Evolutionary conservation across 2,888 invertebrate species (phyloP).

Genomic region (Amphipoea oculea): DNA sequence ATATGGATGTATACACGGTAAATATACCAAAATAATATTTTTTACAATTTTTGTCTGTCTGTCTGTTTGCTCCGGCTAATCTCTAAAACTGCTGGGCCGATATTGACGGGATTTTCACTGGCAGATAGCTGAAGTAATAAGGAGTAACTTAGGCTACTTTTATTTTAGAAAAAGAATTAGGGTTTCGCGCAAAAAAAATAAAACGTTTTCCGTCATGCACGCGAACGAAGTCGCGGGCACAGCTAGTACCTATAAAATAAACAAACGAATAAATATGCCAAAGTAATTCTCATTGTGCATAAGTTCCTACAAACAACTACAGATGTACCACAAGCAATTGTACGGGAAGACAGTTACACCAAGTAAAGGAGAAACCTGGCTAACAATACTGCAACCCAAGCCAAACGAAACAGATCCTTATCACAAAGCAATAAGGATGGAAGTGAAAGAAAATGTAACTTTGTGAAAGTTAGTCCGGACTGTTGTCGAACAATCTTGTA

Average conservation of each 20-base stretch:
- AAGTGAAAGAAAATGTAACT: constrained; percentile 20
- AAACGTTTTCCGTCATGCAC: too few species aligned
- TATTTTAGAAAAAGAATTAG: too few species aligned
- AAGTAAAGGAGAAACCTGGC: constrained; percentile 62
- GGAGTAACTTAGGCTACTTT: too few species aligned
- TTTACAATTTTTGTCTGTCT: too few species aligned
- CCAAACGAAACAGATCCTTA: constrained; percentile 36
- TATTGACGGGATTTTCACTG: too few species aligned
- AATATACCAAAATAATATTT: too few species aligned
- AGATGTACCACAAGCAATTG: constrained; percentile 77
- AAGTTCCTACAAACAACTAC: constrained; percentile 69
- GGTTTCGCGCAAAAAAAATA: too few species aligned
- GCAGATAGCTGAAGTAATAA: too few species aligned
- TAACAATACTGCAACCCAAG: constrained; percentile 23
- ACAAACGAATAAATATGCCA: constrained; percentile 43
- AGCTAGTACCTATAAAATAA: constrained; percentile 18
- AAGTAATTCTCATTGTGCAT: constrained; percentile 63
- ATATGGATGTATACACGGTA: too few species aligned
- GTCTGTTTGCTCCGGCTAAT: too few species aligned
- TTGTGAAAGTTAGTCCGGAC: constrained; percentile 44
- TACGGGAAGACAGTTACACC: constrained; percentile 81
- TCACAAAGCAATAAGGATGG: not conserved
- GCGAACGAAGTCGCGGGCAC: too few species aligned
- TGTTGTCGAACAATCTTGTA: constrained; percentile 62
- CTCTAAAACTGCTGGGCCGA: too few species aligned